Evolutionary conservation across 1,140 invertebrate genomes (phyloP).

Genomic region (Heliconius himera): DNA sequence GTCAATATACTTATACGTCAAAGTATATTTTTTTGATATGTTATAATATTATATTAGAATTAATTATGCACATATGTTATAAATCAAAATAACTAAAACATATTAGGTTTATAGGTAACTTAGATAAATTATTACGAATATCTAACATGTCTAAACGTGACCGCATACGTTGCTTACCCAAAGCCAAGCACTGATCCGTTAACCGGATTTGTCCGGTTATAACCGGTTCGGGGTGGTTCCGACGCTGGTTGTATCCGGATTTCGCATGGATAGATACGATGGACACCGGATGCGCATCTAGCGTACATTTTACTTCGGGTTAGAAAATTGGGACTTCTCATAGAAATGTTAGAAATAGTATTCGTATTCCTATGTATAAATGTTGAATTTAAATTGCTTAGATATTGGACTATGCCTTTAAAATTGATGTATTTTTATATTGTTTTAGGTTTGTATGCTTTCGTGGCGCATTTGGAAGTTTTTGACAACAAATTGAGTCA

Average conservation of each 20-base stretch:
- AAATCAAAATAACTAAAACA: not conserved
- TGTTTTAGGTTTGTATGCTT: not conserved
- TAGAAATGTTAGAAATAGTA: constrained; percentile 8
- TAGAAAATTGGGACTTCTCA: constrained; percentile 42
- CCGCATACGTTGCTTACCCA: constrained; percentile 37
- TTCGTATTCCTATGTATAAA: not conserved
- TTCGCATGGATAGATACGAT: constrained; percentile 54
- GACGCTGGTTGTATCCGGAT: constrained; percentile 50
- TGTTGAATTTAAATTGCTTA: constrained; percentile 3
- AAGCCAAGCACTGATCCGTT: constrained; percentile 46
- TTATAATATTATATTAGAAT: too few species aligned
- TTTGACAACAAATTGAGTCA: too few species aligned
- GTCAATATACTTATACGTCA: too few species aligned
- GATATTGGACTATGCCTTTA: not conserved
- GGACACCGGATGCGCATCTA: constrained; percentile 48
- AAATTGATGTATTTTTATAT: not conserved
- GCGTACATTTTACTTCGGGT: constrained; percentile 51
- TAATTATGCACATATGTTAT: not conserved
- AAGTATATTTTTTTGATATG: too few species aligned
- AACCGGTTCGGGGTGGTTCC: constrained; percentile 46
- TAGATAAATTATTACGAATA: constrained; percentile 28
- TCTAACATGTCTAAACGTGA: constrained; percentile 33
- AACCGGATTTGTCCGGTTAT: constrained; percentile 51
- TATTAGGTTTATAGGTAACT: not conserved
- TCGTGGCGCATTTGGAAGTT: too few species aligned